Evolutionary conservation across 2,888 invertebrate genomes (phyloP).

Genomic region (Erebia palarica): DNA sequence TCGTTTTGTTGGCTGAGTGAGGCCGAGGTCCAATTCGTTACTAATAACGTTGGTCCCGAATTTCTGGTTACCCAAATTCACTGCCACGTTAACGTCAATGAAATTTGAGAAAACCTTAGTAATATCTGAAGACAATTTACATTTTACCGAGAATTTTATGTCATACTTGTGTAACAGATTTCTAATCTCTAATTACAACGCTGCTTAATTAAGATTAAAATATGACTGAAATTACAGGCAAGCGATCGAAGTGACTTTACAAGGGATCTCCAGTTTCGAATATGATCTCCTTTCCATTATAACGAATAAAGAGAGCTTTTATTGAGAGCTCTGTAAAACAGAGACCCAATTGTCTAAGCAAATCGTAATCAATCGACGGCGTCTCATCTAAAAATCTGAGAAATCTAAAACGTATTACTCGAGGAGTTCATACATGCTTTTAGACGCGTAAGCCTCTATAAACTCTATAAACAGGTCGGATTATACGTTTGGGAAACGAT

Average conservation of each 20-base stretch:
- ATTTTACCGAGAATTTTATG: slow-evolving; percentile 6
- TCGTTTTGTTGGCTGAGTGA: neutral
- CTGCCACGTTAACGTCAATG: neutral
- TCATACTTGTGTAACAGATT: slow-evolving; percentile 40
- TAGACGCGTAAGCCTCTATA: too few species aligned
- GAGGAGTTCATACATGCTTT: too few species aligned
- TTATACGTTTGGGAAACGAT: too few species aligned
- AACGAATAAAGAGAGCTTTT: slow-evolving; percentile 27
- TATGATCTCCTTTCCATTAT: slow-evolving; percentile 38
- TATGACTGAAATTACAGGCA: slow-evolving; percentile 43
- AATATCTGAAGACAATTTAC: neutral
- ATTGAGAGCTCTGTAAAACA: too few species aligned
- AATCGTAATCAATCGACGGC: too few species aligned
- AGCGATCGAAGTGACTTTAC: slow-evolving; percentile 22
- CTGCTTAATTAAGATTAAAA: slow-evolving; percentile 55
- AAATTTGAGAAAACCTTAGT: neutral
- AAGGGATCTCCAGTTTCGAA: slow-evolving; percentile 21
- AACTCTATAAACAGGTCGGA: too few species aligned
- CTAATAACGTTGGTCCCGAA: neutral
- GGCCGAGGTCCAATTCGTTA: neutral
- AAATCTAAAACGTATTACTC: too few species aligned
- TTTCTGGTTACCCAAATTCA: neutral
- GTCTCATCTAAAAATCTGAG: too few species aligned
- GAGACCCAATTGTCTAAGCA: too few species aligned
- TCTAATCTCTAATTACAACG: slow-evolving; percentile 49